phyloP scores from a whole-genome alignment of 2,888 invertebrate genomes.

The Scaptomyza flava region DNA sequence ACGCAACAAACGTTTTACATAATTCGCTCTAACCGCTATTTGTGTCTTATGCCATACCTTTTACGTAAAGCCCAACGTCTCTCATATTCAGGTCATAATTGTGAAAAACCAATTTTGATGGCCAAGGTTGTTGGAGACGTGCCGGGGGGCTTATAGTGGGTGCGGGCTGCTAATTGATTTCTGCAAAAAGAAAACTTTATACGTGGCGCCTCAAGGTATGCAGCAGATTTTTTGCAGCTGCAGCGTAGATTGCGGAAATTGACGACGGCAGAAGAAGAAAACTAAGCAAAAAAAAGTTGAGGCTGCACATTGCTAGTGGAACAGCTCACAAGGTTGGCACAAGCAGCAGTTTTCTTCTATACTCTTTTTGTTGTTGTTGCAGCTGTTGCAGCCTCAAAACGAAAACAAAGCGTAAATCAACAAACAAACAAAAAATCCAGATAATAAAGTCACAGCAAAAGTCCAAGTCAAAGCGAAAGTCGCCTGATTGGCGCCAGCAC shows the following conservation, averaged over 20 bases:
- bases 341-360: constrained; percentile 13
- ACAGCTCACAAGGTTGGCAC: constrained; percentile 15
- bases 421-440: not conserved
- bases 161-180: constrained; percentile 55
- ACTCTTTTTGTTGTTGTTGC: constrained; percentile 16
- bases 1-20: constrained; percentile 20
- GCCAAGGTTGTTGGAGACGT: not conserved
- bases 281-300: not conserved
- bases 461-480: constrained; percentile 30
- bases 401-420: constrained; percentile 57
- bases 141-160: not conserved
- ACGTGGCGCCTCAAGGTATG: constrained; percentile 53
- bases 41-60: not conserved
- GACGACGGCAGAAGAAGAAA: constrained; percentile 1
- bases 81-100: constrained; percentile 56
- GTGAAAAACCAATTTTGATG: constrained; percentile 38
- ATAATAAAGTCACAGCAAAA: constrained; percentile 19
- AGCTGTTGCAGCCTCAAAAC: constrained; percentile 10
- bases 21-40: constrained; percentile 12
- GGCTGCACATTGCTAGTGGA: constrained; percentile 4
- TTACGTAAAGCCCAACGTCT: constrained; percentile 42
- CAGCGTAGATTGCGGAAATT: constrained; percentile 36
- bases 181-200: constrained; percentile 25
- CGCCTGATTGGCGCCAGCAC: constrained; percentile 23
- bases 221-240: constrained; percentile 22